Conservation (phyloP, 2,797 vertebrate genomes). For the Valencia hispanica region DNA sequence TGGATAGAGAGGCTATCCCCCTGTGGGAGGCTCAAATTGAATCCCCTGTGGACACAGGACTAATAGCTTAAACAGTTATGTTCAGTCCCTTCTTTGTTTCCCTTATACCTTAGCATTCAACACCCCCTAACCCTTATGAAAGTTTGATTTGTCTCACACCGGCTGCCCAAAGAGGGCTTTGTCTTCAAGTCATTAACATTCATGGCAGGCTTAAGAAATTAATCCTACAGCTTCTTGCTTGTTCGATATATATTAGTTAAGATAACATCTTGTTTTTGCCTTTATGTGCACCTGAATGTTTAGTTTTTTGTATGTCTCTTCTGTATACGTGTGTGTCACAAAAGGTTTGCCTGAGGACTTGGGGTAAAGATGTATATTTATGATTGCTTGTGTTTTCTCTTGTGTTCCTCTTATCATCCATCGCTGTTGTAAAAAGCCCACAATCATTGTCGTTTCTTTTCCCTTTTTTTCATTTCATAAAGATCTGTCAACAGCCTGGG, state of each 20-base stretch:
- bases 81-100: slow-evolving; percentile 61
- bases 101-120: slow-evolving; percentile 46
- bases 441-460: slow-evolving; percentile 85
- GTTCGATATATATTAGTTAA: slow-evolving; percentile 34
- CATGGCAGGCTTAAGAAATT: slow-evolving; percentile 45
- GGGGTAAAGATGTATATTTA: slow-evolving; percentile 78
- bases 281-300: slow-evolving; percentile 52
- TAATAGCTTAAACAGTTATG: slow-evolving; percentile 72
- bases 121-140: slow-evolving; percentile 62
- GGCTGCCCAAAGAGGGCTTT: slow-evolving; percentile 30
- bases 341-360: slow-evolving; percentile 79
- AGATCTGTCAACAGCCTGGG: slow-evolving; percentile 88
- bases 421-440: slow-evolving; percentile 82
- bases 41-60: slow-evolving; percentile 56
- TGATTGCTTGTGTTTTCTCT: slow-evolving; percentile 79
- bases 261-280: slow-evolving; percentile 36
- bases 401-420: slow-evolving; percentile 82
- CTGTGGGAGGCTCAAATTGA: slow-evolving; percentile 74
- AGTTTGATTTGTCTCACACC: slow-evolving; percentile 57
- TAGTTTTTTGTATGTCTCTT: slow-evolving; percentile 38
- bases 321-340: slow-evolving; percentile 71
- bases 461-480: slow-evolving; percentile 83
- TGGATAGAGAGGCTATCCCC: slow-evolving; percentile 68
- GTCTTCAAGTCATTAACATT: slow-evolving; percentile 53
- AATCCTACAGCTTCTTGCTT: slow-evolving; percentile 37